Evolutionary conservation across 2,888 invertebrate species (phyloP), one percentile per base, ranked within the genome.

Genomic region (Sthenelais limicola): DNA sequence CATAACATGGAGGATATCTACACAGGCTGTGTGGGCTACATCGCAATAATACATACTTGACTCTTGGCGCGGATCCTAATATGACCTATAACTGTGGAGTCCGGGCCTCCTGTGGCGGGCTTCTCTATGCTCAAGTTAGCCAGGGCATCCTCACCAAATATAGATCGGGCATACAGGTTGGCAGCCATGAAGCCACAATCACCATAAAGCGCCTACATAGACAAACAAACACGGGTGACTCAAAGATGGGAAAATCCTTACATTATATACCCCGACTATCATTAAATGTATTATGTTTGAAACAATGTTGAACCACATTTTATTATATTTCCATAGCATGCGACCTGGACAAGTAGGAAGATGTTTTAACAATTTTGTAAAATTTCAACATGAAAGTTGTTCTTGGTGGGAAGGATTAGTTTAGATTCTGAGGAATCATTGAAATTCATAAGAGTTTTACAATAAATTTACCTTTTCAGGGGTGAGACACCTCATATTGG

Each of bases 111-210:
- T 33, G 86, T 86, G 1, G 84, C 79, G 24, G 88, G 85, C 83
- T 95, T 96, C 90, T 99, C 99, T 83, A 99, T 96, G 89, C 97
- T 98, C 82, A 99, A 92, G 91, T 99, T 99, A 76, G 98, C 98
- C 81, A 99, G 90, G 2, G 98, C 99, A 89, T 99, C 98, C 89
- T 99, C 99, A 15, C 99, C 99, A 81, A 90, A 90, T 84, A 98
- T 97, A 5, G 96, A 96, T 83, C 96, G 94, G 54, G 98, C 98
- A 90, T 99, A 99, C 91, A 99, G 92, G 88, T 99, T 99, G 54
- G 99, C 99, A 5, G 98, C 98, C 95, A 99, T 96, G 89, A 99
- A 99, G 5, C 98, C 98, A 89, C 99, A 99, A 82, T 98, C 97
- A 0, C 98, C 98, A 0, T 94, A 94, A 71, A 98, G 89, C 0